Conservation (phyloP, 2,113 vertebrate species). For the Trichomycterus rosablanca region DNA sequence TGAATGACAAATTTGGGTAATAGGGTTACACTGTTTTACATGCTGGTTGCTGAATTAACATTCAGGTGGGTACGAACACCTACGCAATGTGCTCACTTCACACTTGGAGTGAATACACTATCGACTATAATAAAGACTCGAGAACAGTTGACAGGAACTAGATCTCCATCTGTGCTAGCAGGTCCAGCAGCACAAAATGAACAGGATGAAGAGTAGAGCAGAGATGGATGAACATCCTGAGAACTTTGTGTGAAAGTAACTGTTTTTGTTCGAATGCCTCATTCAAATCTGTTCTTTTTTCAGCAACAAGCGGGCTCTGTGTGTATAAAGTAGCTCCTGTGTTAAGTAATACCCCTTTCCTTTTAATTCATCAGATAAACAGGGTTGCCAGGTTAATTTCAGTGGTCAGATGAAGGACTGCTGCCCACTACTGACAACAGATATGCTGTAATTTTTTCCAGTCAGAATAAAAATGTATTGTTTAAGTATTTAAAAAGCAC, state of each 20-base stretch:
- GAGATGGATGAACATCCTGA: slow-evolving; percentile 5
- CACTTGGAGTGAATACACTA: not conserved
- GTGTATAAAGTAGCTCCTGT: slow-evolving; percentile 19
- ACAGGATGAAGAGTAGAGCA: slow-evolving; percentile 2
- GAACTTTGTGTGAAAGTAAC: slow-evolving; percentile 17
- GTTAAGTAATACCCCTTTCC: slow-evolving; percentile 29
- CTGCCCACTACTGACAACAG: not conserved
- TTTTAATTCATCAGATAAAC: slow-evolving; percentile 18
- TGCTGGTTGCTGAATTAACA: not conserved
- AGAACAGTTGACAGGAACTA: not conserved
- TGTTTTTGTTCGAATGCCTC: slow-evolving; percentile 6
- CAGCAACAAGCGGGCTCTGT: slow-evolving; percentile 11
- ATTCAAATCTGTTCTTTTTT: not conserved
- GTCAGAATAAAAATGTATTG: no score
- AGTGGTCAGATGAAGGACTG: not conserved
- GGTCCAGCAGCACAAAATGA: not conserved
- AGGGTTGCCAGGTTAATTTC: not conserved
- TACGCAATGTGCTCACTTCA: no score
- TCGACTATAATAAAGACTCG: no score
- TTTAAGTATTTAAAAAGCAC: no score
- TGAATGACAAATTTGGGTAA: slow-evolving; percentile 44
- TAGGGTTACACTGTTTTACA: not conserved
- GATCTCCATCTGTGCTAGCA: not conserved
- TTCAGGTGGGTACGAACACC: not conserved
- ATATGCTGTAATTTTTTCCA: not conserved